These are phyloP conservation scores for Oasisia sp. DNA, from an alignment of 2,888 invertebrate species.

Conservation along the genomic window DNA sequence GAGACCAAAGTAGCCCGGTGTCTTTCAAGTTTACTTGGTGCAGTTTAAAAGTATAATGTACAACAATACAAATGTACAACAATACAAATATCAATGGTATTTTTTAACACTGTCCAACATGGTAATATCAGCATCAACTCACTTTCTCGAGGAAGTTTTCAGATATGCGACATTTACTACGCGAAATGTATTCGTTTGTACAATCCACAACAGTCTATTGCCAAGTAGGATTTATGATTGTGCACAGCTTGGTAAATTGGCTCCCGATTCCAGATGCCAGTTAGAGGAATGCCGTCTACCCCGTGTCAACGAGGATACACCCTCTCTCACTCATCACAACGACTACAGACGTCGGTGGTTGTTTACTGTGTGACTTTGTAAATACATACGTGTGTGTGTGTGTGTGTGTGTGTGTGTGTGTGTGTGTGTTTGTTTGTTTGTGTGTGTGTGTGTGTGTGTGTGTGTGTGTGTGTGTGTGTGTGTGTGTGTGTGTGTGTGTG, in stretches of 20 bases:
- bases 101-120: background rate
- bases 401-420: constrained; percentile 28
- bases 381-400: background rate
- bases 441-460: constrained; percentile 26
- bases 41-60: background rate
- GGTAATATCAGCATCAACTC: background rate
- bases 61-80: too few species aligned
- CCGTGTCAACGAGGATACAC: background rate
- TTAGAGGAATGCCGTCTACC: background rate
- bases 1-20: too few species aligned
- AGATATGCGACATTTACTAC: background rate
- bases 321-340: background rate
- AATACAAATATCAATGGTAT: too few species aligned
- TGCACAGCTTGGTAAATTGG: background rate
- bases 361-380: background rate
- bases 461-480: constrained; percentile 25
- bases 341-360: constrained; percentile 28
- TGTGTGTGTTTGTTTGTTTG: constrained; percentile 25
- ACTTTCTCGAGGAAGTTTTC: background rate
- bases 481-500: constrained; percentile 28
- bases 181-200: background rate
- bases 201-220: background rate
- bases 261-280: background rate
- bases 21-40: background rate
- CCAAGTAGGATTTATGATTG: background rate